Evolutionary conservation across 2,113 vertebrate genomes (phyloP).

Genomic region (Malaclemys terrapin): DNA sequence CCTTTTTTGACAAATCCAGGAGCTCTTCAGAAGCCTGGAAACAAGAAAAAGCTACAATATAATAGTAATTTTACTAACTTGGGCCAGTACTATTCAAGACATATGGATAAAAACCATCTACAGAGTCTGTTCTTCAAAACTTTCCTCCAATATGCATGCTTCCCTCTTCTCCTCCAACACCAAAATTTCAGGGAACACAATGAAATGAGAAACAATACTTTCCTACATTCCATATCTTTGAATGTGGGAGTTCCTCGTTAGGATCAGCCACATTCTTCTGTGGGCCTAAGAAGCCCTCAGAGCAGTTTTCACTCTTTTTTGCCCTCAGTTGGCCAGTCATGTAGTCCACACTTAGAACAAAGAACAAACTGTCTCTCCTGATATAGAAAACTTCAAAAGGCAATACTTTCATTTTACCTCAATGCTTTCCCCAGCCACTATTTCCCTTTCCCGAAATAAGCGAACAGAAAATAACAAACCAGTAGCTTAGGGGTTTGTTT

Average conservation of each 20-base stretch:
- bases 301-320: background rate
- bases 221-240: background rate
- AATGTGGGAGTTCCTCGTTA: too few relatives aligned
- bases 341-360: background rate
- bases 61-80: background rate
- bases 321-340: background rate
- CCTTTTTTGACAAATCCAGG: background rate
- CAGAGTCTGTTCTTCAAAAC: too few relatives aligned
- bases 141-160: too few relatives aligned
- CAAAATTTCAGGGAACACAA: too few relatives aligned
- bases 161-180: too few relatives aligned
- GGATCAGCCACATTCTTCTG: background rate
- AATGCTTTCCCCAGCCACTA: background rate
- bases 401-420: background rate
- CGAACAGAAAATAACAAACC: too few relatives aligned
- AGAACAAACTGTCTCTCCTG: background rate
- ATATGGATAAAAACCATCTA: too few relatives aligned
- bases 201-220: background rate
- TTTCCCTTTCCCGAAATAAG: too few relatives aligned
- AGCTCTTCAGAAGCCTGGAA: background rate
- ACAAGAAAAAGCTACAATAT: background rate
- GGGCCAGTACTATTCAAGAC: too few relatives aligned
- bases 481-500: too few relatives aligned
- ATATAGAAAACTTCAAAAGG: accelerated
- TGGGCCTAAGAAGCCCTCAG: background rate